Percentiles rank a stretch among this genome's conserved stretches.
These are phyloP conservation scores for Drosophila phalerata DNA, from an alignment of 2,888 invertebrate genomes.

Conservation along the genomic window DNA sequence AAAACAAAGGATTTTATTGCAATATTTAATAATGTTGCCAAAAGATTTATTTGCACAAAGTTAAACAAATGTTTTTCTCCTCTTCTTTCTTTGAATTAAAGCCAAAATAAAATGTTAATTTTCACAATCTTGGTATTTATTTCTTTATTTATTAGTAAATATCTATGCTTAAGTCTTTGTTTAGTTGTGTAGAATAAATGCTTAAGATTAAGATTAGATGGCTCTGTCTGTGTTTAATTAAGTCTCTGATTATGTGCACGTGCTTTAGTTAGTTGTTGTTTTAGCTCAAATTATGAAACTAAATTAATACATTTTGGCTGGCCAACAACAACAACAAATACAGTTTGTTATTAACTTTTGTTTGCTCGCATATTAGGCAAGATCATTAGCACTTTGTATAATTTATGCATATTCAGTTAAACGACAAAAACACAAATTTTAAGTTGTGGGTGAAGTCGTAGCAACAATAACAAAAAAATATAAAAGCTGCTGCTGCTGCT, in stretches of 20 bases:
- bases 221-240: background rate
- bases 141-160: slow-evolving; percentile 9
- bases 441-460: slow-evolving; percentile 52
- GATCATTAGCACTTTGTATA: slow-evolving; percentile 67
- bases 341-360: slow-evolving; percentile 26
- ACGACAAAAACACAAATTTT: slow-evolving; percentile 16
- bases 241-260: slow-evolving; percentile 27
- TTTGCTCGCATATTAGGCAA: slow-evolving; percentile 59
- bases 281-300: slow-evolving; percentile 48
- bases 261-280: slow-evolving; percentile 33
- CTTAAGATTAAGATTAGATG: slow-evolving; percentile 13
- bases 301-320: slow-evolving; percentile 71
- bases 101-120: slow-evolving; percentile 9
- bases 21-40: background rate
- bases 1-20: background rate
- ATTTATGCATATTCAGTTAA: slow-evolving; percentile 32
- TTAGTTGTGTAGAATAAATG: slow-evolving; percentile 15
- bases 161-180: slow-evolving; percentile 4
- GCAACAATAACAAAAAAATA: slow-evolving; percentile 2
- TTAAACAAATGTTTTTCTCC: background rate
- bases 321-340: slow-evolving; percentile 23
- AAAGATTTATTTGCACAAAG: background rate
- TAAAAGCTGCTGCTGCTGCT: slow-evolving; percentile 21
- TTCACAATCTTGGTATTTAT: background rate
- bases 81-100: background rate